Conservation (phyloP, 2,888 invertebrate genomes). For the Lymantria monacha region DNA sequence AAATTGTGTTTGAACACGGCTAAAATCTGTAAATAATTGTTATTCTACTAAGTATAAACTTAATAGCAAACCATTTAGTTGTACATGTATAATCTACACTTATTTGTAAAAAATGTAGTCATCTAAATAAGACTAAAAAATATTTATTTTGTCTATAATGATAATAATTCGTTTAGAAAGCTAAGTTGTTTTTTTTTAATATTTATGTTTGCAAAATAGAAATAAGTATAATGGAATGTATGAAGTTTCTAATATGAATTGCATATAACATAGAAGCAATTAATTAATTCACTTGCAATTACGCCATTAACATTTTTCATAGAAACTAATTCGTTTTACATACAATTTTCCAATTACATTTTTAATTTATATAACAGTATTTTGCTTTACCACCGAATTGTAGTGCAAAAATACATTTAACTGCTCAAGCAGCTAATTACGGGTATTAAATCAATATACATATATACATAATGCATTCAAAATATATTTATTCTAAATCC, state of each 20-base stretch:
- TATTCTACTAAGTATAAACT: too few relatives aligned
- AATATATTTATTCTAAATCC: background rate
- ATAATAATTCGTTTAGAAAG: conserved; percentile 18
- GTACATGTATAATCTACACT: conserved; percentile 16
- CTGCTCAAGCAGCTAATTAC: conserved; percentile 8
- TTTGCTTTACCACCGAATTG: background rate
- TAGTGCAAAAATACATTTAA: background rate
- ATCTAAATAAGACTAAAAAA: conserved; percentile 29
- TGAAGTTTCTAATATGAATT: background rate
- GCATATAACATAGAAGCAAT: too few relatives aligned
- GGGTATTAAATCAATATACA: conserved; percentile 11
- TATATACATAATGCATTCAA: background rate
- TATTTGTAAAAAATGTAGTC: conserved; percentile 25
- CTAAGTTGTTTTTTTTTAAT: conserved; percentile 11
- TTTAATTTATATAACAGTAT: background rate
- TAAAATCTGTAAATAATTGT: background rate
- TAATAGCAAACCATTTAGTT: background rate
- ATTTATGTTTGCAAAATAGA: conserved; percentile 14
- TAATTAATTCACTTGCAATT: background rate
- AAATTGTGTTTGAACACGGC: background rate
- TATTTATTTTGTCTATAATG: conserved; percentile 27
- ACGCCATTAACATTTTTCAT: conserved; percentile 5
- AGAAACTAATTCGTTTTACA: background rate
- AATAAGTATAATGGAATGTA: conserved; percentile 9
- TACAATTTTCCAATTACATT: background rate